Evolutionary conservation across 1,140 invertebrate species (phyloP).

Genomic region (Drosophila watanabei): DNA sequence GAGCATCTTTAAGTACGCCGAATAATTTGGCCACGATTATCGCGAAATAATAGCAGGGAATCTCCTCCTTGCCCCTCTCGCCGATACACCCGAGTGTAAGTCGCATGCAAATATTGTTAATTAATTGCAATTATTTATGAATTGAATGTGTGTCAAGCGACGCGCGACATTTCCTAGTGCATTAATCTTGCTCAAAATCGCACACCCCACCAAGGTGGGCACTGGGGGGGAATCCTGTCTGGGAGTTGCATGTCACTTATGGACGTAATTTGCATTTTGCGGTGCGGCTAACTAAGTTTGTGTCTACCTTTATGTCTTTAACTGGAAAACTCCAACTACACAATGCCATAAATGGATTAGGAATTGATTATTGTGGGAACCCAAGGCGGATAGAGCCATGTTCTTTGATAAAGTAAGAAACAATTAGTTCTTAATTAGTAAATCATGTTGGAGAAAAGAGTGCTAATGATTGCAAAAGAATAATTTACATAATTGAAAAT

Average conservation of each 20-base stretch:
- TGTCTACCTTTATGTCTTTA: conserved; percentile 19
- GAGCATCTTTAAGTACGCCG: conserved; percentile 24
- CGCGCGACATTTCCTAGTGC: conserved; percentile 69
- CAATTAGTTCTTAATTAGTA: conserved; percentile 9
- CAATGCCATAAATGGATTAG: conserved; percentile 31
- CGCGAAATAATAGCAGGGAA: conserved; percentile 10
- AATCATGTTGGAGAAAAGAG: neutral
- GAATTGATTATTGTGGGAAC: conserved; percentile 46
- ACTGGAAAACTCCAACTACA: conserved; percentile 2
- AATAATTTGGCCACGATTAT: conserved; percentile 35
- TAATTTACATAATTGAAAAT: neutral
- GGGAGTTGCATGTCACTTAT: conserved; percentile 39
- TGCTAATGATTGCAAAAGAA: too few species aligned
- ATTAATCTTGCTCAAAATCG: conserved; percentile 70
- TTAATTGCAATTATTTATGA: conserved; percentile 76
- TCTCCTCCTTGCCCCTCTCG: neutral
- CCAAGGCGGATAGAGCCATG: neutral
- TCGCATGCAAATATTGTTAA: conserved; percentile 66
- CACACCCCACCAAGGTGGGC: conserved; percentile 19
- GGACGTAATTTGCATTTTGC: conserved; percentile 43
- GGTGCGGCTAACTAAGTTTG: conserved; percentile 18
- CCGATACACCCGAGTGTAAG: conserved; percentile 41
- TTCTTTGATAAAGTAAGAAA: neutral
- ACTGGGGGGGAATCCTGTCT: conserved; percentile 24
- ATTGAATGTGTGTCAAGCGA: conserved; percentile 62